These are phyloP conservation scores for Corythornis leucogaster DNA, from an alignment of 2,797 vertebrate species.

Conservation along the genomic window DNA sequence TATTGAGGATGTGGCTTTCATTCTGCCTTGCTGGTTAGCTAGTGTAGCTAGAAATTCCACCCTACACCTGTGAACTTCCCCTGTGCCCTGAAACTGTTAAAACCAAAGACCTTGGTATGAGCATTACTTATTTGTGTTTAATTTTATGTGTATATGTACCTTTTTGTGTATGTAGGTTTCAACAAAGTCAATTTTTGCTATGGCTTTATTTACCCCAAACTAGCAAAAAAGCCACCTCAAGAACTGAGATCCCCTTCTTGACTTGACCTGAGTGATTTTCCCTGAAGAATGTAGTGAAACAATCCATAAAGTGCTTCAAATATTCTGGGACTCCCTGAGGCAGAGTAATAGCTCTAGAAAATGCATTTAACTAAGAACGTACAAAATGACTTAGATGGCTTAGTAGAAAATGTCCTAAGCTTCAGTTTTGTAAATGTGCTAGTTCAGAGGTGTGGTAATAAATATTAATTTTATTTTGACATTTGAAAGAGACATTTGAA, in stretches of 20 bases:
- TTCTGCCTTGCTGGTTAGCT: background rate
- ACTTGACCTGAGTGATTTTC: background rate
- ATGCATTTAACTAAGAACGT: slow-evolving; percentile 25
- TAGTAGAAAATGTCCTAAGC: slow-evolving; percentile 41
- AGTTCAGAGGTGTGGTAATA: slow-evolving; percentile 76
- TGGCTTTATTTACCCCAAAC: background rate
- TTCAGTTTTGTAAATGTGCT: slow-evolving; percentile 65
- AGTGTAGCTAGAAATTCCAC: fast-evolving
- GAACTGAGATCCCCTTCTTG: background rate
- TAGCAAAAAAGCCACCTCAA: background rate
- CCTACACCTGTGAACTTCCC: background rate
- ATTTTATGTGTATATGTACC: background rate
- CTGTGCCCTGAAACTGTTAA: background rate
- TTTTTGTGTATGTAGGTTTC: background rate
- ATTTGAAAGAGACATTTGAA: slow-evolving; percentile 77
- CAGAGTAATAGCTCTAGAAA: slow-evolving; percentile 51
- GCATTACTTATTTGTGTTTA: background rate
- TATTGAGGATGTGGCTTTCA: background rate
- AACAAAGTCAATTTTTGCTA: background rate
- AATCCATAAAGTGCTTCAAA: slow-evolving; percentile 7
- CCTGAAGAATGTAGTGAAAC: background rate
- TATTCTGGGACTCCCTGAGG: slow-evolving; percentile 7
- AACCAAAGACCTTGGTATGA: background rate
- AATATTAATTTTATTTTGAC: slow-evolving; percentile 83
- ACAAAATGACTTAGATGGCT: slow-evolving; percentile 24